These are phyloP conservation scores for Conomelus anceps DNA, from an alignment of 2,888 invertebrate species.

Conservation along the genomic window DNA sequence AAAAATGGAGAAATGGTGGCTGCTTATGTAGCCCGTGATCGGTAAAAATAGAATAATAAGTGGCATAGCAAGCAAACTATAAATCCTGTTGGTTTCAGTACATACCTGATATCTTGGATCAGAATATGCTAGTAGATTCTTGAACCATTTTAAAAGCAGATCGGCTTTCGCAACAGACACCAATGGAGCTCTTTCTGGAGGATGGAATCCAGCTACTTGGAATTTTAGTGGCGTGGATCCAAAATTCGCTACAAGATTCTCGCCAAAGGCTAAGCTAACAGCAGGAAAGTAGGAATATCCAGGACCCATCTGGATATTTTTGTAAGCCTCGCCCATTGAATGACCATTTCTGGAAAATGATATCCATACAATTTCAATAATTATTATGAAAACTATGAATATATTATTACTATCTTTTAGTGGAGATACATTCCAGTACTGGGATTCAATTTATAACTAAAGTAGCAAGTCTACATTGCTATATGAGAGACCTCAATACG, in stretches of 20 bases:
- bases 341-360: conserved; percentile 59
- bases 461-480: too few species aligned
- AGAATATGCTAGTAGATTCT: conserved; percentile 39
- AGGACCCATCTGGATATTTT: conserved; percentile 60
- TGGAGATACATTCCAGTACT: too few species aligned
- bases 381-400: not conserved
- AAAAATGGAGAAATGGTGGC: too few species aligned
- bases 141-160: conserved; percentile 46
- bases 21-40: too few species aligned
- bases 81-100: too few species aligned
- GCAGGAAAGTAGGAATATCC: conserved; percentile 75
- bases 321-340: conserved; percentile 67
- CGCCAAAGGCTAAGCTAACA: conserved; percentile 67
- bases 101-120: conserved; percentile 38
- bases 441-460: too few species aligned
- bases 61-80: too few species aligned
- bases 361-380: too few species aligned
- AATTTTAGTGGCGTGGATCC: conserved; percentile 61
- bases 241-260: conserved; percentile 71
- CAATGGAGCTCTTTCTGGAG: conserved; percentile 51
- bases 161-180: conserved; percentile 39
- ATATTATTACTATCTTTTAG: too few species aligned
- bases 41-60: too few species aligned
- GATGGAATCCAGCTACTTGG: conserved; percentile 58
- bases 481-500: too few species aligned